Evolutionary conservation across 2,113 vertebrate species (phyloP).

Genomic region (Tychaedon coryphoeus): DNA sequence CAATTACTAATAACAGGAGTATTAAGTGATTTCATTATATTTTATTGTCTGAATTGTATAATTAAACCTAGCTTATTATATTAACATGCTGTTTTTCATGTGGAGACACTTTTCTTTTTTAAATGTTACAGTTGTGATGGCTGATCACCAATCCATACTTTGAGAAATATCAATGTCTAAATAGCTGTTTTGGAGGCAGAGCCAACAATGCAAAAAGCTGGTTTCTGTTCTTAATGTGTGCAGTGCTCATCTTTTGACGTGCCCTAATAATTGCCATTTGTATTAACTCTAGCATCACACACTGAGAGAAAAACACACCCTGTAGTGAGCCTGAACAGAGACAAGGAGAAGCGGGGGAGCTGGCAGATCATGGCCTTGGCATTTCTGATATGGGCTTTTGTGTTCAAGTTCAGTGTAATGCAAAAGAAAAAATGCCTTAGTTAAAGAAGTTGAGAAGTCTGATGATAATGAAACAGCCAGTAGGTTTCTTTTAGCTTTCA

Average conservation of each 20-base stretch:
- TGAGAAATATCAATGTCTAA: not conserved
- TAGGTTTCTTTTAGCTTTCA: not conserved
- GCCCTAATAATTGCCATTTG: constrained; percentile 10
- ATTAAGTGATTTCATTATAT: not conserved
- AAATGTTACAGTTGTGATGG: not conserved
- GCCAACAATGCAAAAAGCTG: not conserved
- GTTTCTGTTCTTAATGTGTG: not conserved
- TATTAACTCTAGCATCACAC: not conserved
- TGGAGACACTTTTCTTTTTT: not conserved
- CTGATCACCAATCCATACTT: not conserved
- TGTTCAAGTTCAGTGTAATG: not conserved
- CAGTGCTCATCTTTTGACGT: not conserved
- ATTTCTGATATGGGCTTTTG: not conserved
- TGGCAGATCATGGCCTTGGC: not conserved
- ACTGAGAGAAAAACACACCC: constrained; percentile 8
- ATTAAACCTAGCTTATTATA: constrained; percentile 8
- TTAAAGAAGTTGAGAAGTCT: not conserved
- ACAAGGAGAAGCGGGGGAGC: not conserved
- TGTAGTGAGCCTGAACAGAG: not conserved
- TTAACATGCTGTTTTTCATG: not conserved
- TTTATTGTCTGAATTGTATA: not conserved
- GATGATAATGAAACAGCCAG: not conserved
- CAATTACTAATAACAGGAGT: not conserved
- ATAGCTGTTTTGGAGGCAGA: not conserved
- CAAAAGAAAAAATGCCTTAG: not conserved